Base-by-base conservation (phyloP, 2,113 vertebrate species). In the Syngnathus scovelli region DNA sequence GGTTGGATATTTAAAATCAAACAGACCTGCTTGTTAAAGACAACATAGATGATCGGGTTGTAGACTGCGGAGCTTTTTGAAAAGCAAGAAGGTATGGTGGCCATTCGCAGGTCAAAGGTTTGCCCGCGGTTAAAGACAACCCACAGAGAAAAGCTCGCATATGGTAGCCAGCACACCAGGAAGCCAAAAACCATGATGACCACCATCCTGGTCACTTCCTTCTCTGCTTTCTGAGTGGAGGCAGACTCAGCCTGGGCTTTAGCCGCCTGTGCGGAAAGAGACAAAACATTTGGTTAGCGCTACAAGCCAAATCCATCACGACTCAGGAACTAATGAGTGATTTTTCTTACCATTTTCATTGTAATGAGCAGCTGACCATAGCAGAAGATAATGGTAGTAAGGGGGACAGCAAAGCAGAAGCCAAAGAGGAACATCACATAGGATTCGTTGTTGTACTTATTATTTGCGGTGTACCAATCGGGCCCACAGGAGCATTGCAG, bases 391-490 rank as follows among this genome's bases (percentile, higher is more conserved):
- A 92, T 91, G 21, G 80, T 44, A 33, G 18, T 0, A 0, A 92
- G 77, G 9, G 91, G 91, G 54, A 91, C 70, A 1, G 85, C 79
- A 61, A 92, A 92, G 87, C 90, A 92, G 84, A 91, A 92, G 66
- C 75, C 38, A 78, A 92, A 93, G 15, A 92, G 86, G 78, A 91
- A 93, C 15, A 90, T 65, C 49, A 92, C 89, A 6, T 90, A 92
- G 62, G 87, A 86, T 49, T 93, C 91, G 1, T 92, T 92, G 85
- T 92, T 91, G 86, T 85, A 92, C 70, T 91, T 91, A 83, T 91
- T 91, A 71, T 85, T 83, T 10, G 85, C 84, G 3, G 90, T 93
- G 79, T 91, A 92, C 89, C 90, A 93, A 79, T 91, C 90, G 23
- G 91, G 90, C 19, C 90, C 90, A 76, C 89, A 93, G 15, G 90